Evolutionary conservation across 2,113 vertebrate genomes (phyloP), one percentile per base, ranked within the genome.

Genomic region (Pongo pygmaeus): DNA sequence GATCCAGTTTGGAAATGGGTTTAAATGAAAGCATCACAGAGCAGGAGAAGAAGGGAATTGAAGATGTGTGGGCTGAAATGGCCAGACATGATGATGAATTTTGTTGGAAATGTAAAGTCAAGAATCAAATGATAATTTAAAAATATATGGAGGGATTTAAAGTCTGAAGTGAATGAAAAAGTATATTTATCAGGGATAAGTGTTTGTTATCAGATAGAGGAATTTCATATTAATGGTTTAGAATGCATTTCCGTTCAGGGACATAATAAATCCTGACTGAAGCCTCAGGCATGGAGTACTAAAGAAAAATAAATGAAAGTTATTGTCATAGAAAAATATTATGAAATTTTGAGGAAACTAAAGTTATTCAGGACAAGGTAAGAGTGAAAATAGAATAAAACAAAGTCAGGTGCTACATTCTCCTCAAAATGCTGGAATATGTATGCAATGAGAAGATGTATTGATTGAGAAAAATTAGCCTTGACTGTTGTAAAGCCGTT

Each of bases 201-300:
- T 55, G 13, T 75, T 96, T 81, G 55, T 70, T 87, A 93, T 90
- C 69, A 90, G 67, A 55, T 70, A n/a, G 43, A 94, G 1, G n/a
- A 38, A 84, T 92, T 95, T 93, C 59, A 93, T 93, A 61, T 91
- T 18, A 70, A 90, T 55, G 74, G 8, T 27, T 75, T 89, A 81
- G 55, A 55, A 80, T 38, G 11, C 50, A 75, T 40, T 78, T 91
- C 50, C 30, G 1, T 72, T 87, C 10, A 50, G 57, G 3, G 48
- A 91, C 38, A 86, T 48, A 79, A 92, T 95, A 94, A 69, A 91
- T 78, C 27, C 30, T 84, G 20, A 78, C 61, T 64, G 12, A 87
- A 50, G 35, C 40, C 20, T 87, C 14, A 87, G 30, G n/a, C 20
- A 23, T 7, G 6, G 4, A 64, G 83, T 79, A 83, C 48, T 59